Base-by-base conservation (phyloP, 2,797 vertebrate species). In the Anguilla marmorata region DNA sequence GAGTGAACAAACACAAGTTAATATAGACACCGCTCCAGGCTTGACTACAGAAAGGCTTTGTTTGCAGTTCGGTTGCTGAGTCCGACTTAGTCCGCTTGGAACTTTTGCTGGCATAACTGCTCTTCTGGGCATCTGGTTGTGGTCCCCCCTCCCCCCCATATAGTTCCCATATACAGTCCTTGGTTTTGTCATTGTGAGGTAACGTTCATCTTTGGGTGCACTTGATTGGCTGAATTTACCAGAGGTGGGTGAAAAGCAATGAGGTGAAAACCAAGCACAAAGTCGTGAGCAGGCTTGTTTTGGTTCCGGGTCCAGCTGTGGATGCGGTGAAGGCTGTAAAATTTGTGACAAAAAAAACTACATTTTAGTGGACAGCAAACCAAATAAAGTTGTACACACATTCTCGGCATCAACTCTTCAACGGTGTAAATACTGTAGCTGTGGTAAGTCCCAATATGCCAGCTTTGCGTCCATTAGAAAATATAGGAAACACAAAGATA, bases 231-330 rank as follows among this genome's bases (percentile, higher is more conserved):
- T 82, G 21, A 48, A 19, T 82, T 82, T n/a, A 82, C 45, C 79
- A 24, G 48, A 9, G n/a, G 79, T 82, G 79, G 9, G 89, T 86
- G 5, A 93, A 60, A 30, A 91, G 84, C 91, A 92, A 90, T 63
- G 92, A 90, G 66, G 91, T 7, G 3, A 88, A 79, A n/a, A 87
- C 88, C 21, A 94, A 85, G 84, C 86, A 33, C 11, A 69, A 88
- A 2, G 93, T 90, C 21, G 89, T 90, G 87, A 90, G 37, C 87
- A 93, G 30, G 33, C 90, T 92, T 27, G 84, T 90, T 63, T 90
- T 91, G 60, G 90, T 87, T 76, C 86, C 86, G n/a, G 87, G 80
- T 87, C 88, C 91, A 84, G 86, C 89, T 16, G 93, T 92, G 60
- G 19, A 21, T 72, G n/a, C 7, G 3, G 86, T 79, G 41, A 21